Evolutionary conservation across 2,888 invertebrate species (phyloP).

Genomic region (Morinoia aosen): DNA sequence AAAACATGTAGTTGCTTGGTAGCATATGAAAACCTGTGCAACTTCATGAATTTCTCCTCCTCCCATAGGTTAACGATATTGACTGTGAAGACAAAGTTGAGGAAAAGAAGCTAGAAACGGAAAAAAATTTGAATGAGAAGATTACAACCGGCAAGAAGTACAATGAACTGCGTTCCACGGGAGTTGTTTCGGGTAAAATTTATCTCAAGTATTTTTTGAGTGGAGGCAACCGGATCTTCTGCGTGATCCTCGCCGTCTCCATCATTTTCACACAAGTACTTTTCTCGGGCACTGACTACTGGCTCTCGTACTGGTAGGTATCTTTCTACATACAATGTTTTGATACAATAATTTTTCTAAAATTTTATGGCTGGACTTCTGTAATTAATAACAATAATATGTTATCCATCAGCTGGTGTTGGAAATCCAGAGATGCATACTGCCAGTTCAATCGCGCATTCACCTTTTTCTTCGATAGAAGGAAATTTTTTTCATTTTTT

Average conservation of each 20-base stretch:
- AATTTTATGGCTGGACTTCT: background rate
- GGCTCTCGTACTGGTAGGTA: slow-evolving; percentile 65
- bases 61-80: background rate
- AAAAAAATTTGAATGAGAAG: background rate
- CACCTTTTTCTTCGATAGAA: background rate
- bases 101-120: background rate
- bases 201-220: slow-evolving; percentile 62
- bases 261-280: slow-evolving; percentile 59
- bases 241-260: slow-evolving; percentile 42
- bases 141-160: background rate
- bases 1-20: no score
- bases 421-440: background rate
- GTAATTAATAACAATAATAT: background rate
- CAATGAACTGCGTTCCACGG: slow-evolving; percentile 58
- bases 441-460: background rate
- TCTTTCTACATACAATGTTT: background rate
- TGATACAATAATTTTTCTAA: background rate
- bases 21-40: no score
- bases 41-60: background rate
- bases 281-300: slow-evolving; percentile 62
- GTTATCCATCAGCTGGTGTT: background rate
- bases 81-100: background rate
- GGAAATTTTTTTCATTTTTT: no score
- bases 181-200: slow-evolving; percentile 57
- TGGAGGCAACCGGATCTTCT: slow-evolving; percentile 58